These are phyloP conservation scores for Zygothrica quintamaculata DNA, from an alignment of 2,888 invertebrate genomes.

Conservation along the genomic window DNA sequence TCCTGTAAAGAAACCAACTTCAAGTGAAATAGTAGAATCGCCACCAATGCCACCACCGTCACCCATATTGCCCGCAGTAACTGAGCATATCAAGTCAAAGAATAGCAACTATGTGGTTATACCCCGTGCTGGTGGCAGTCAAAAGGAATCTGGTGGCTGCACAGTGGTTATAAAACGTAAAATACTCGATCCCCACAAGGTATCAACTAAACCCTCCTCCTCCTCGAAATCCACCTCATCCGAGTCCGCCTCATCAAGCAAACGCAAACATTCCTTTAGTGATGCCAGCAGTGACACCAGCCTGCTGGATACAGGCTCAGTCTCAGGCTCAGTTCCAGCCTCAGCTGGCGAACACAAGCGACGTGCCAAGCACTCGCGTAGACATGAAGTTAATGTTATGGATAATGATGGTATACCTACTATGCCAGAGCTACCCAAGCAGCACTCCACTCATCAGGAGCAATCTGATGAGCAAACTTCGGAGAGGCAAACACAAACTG, in stretches of 20 bases:
- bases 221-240: background rate
- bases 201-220: constrained; percentile 1
- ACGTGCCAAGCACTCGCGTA: constrained; percentile 56
- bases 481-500: too few species aligned
- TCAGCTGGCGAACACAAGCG: constrained; percentile 43
- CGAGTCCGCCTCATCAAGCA: background rate
- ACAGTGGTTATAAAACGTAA: constrained; percentile 84
- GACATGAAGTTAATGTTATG: constrained; percentile 10
- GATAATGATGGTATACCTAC: too few species aligned
- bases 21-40: background rate
- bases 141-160: constrained; percentile 72
- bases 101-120: constrained; percentile 82
- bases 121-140: constrained; percentile 66
- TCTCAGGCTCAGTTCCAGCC: too few species aligned
- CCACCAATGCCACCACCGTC: background rate
- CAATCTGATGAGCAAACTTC: too few species aligned
- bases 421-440: background rate
- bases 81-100: constrained; percentile 54
- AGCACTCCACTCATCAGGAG: too few species aligned
- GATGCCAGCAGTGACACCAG: constrained; percentile 56
- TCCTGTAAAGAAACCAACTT: constrained; percentile 52
- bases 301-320: constrained; percentile 11
- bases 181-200: constrained; percentile 61
- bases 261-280: constrained; percentile 46
- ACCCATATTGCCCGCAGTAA: too few species aligned